phyloP scores from a whole-genome alignment of 2,888 invertebrate species.

The Eudemis profundana region DNA sequence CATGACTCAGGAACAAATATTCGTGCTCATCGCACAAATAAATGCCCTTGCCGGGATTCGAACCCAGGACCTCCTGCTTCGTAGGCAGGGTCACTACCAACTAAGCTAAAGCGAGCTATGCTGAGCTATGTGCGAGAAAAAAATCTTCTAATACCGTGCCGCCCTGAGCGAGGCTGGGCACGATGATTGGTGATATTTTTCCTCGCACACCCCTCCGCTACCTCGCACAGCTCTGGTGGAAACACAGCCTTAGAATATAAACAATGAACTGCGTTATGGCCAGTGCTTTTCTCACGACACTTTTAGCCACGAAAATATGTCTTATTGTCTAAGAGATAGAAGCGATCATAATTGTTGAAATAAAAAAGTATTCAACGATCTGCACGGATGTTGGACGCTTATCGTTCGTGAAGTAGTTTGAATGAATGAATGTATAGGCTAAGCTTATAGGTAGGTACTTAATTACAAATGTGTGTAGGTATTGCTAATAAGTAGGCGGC shows the following conservation, averaged over 20 bases:
- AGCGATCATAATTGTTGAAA: not conserved
- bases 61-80: too few species aligned
- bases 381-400: constrained; percentile 2
- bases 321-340: not conserved
- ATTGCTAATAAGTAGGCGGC: not conserved
- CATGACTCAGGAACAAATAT: too few species aligned
- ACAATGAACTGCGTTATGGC: not conserved
- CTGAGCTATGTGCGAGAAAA: too few species aligned
- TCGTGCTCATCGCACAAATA: too few species aligned
- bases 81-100: too few species aligned
- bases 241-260: not conserved
- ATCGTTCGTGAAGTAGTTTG: constrained; percentile 10
- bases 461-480: constrained; percentile 3
- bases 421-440: constrained; percentile 5
- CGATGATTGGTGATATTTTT: too few species aligned
- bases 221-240: too few species aligned
- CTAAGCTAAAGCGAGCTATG: too few species aligned
- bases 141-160: too few species aligned
- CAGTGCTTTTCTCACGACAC: not conserved
- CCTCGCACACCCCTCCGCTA: too few species aligned
- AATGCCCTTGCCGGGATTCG: too few species aligned
- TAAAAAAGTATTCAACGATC: not conserved
- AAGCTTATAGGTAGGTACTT: not conserved
- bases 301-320: not conserved
- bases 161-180: too few species aligned